Conservation (phyloP, 1,140 invertebrate genomes). For the Akabosia matsudoensis region DNA sequence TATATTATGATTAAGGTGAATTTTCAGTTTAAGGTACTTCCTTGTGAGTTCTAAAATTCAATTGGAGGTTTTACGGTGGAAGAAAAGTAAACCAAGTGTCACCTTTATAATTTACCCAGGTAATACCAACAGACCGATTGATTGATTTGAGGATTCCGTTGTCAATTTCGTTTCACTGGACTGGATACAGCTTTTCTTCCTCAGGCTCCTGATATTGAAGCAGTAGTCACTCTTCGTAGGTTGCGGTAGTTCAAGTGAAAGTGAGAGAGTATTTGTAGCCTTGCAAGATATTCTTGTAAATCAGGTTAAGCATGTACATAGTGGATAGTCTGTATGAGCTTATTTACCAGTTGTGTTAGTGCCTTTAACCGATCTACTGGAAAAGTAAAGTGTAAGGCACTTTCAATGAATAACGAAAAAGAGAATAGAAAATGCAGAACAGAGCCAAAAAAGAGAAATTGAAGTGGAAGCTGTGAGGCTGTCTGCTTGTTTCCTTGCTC, state of each 20-base stretch:
- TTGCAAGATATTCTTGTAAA: no score
- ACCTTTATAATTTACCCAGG: neutral
- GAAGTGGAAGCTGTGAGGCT: neutral
- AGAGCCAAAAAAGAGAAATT: neutral
- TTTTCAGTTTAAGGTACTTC: neutral
- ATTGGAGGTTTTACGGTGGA: neutral
- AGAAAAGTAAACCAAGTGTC: neutral
- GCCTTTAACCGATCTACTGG: neutral
- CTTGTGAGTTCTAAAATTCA: neutral
- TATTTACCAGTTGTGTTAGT: neutral
- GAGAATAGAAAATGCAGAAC: neutral
- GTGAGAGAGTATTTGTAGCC: no score
- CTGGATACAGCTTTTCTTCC: neutral
- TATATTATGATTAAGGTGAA: no score
- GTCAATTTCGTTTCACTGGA: neutral
- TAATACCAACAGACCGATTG: neutral
- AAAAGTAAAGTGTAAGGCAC: neutral
- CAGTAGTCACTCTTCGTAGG: neutral
- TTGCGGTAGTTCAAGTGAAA: no score
- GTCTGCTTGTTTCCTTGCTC: conserved; percentile 8
- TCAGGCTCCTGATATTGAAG: neutral
- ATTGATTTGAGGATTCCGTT: neutral
- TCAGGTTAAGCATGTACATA: no score
- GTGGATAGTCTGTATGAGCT: no score
- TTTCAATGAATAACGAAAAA: neutral